Evolutionary conservation across 2,797 vertebrate genomes (phyloP), one percentile per base, ranked within the genome.

Genomic region (Borostomias antarcticus): DNA sequence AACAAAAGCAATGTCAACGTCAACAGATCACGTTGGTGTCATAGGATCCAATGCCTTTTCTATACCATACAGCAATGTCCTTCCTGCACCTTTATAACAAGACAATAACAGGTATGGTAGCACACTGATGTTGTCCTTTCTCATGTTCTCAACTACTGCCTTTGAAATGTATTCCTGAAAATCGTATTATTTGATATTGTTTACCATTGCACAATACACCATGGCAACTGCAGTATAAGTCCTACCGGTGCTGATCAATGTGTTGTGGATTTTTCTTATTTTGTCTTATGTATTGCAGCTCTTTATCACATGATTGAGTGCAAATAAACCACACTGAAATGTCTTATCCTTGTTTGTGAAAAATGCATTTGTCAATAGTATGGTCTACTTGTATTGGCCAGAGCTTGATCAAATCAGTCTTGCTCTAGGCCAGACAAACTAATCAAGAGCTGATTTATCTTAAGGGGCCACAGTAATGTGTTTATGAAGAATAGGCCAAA

Each of bases 271-370:
- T 70, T 78, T 76, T 74, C 76, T 74, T 65, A 69, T 87, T 67
- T 65, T 67, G 69, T 81, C 71, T 76, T 75, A 54, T 83, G 76
- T 85, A 80, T 80, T 89, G 86, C 82, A 84, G 84, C 81, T 85
- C 76, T 87, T 87, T 83, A 85, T 90, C 88, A 91, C 89, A 87
- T 88, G 86, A 90, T 87, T 87, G 87, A 89, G 87, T 93, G 87
- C 87, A 91, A 93, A 93, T 94, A 93, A 94, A 93, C 79, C 83
- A 90, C 87, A 76, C 70, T 80, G 77, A 88, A 92, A 82, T 82
- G 74, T 45, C 4, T 45, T 45, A 45, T 45, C n/a, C 40, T 45
- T n/a, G 40, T 4, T 45, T 45, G 40, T 15, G 40, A 5, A n/a
- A n/a, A 45, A 15, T n/a, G 4, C 2, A 5, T 6, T 45, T 45